Conservation (phyloP, 1,140 invertebrate species). For the Bilobella aurantiaca region DNA sequence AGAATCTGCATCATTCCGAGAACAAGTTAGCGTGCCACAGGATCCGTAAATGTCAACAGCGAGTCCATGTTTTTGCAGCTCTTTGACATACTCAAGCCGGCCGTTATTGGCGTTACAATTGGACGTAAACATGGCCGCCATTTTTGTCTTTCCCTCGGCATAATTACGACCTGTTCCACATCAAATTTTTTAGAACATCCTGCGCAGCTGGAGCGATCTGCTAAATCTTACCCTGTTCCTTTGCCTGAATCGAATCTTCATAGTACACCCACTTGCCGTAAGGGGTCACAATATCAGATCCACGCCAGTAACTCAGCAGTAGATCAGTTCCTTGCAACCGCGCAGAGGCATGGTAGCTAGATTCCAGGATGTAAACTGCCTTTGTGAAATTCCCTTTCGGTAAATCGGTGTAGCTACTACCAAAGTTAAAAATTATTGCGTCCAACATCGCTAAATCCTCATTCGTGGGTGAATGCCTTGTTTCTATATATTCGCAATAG, state of each 20-base stretch:
- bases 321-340: background rate
- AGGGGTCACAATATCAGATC: conserved; percentile 88
- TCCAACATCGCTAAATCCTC: background rate
- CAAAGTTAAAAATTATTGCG: background rate
- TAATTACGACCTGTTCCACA: conserved; percentile 48
- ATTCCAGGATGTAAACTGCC: background rate
- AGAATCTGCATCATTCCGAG: conserved; percentile 67
- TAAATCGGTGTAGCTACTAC: background rate
- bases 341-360: background rate
- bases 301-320: conserved; percentile 40
- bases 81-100: conserved; percentile 46
- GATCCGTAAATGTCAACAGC: conserved; percentile 55
- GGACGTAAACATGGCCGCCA: conserved; percentile 54
- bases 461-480: background rate
- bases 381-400: background rate
- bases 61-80: conserved; percentile 46
- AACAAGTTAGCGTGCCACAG: conserved; percentile 47
- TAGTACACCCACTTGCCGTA: conserved; percentile 89
- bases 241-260: conserved; percentile 51
- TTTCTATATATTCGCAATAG: background rate
- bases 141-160: conserved; percentile 50
- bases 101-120: conserved; percentile 48
- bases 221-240: too few relatives aligned
- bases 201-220: too few relatives aligned
- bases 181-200: too few relatives aligned